Evolutionary conservation across 2,888 invertebrate species (phyloP), one percentile per base, ranked within the genome.

Genomic region (Zhengitettix transpicula): DNA sequence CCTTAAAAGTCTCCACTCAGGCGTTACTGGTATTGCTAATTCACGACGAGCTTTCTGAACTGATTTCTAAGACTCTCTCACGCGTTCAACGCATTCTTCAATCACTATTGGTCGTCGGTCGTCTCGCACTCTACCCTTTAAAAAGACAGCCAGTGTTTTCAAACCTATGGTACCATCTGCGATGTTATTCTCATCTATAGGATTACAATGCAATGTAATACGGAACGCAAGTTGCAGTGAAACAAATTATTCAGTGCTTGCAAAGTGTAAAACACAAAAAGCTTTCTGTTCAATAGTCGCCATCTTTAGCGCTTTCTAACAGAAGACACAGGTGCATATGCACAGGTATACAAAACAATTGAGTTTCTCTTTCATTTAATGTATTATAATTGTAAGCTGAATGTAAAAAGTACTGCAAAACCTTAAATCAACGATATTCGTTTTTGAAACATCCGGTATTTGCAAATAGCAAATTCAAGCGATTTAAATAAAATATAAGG

Each of bases 241-340:
- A 59, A 59, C 47, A 40, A 56, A 51, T 56, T 56, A 56, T 56
- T 56, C 52, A 15, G 40, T 56, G 56, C 15, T 40, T 56, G 59
- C 59, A 59, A 59, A 59, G 40, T 56, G 52, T 56, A 59, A 59
- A 60, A 60, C 60, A 52, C 60, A 56, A 56, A 59, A 54, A 9
- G 40, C 52, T 60, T 53, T 5, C 60, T 60, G 60, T 52, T 56
- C 52, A 41, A 12, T 52, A 60, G 56, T 55, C 42, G 47, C 59
- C 59, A 59, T 59, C 47, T 59, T 51, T 51, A 42, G 44, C 44
- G 12, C 44, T 42, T 42, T 42, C 44, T 42, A 42, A 12, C 44
- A 42, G 44, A 42, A 42, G 44, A 42, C 12, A 42, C 10, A 42
- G 44, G 44, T 42, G 12, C 44, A 42, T 42, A 12, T 42, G 44